phyloP scores from a whole-genome alignment of 2,888 invertebrate genomes.

The Leptopilina drosophilae region DNA sequence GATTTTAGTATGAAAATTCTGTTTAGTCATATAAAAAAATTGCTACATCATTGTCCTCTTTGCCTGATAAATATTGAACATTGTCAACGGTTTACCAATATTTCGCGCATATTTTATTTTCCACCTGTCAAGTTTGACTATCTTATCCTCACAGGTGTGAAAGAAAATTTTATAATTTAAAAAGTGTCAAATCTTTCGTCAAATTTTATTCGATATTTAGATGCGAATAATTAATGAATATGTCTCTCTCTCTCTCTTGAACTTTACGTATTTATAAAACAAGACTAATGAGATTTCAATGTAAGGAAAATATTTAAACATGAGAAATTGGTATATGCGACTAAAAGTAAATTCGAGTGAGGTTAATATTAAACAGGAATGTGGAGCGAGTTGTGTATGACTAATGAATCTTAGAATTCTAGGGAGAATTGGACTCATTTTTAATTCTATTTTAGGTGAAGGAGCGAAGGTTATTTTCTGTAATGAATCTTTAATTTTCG shows the following conservation, averaged over 20 bases:
- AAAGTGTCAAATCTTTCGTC: not conserved
- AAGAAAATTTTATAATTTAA: not conserved
- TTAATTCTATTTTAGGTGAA: not conserved
- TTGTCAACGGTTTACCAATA: not conserved
- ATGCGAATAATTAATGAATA: too few species aligned
- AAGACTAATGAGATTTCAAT: too few species aligned
- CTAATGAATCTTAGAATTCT: too few species aligned
- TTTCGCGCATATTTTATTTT: not conserved
- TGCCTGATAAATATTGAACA: not conserved
- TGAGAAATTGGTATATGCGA: too few species aligned
- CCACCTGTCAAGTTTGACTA: not conserved
- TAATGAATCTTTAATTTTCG: slow-evolving; percentile 2
- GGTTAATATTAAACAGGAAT: too few species aligned
- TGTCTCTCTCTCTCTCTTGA: too few species aligned
- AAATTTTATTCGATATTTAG: too few species aligned
- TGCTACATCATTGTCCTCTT: not conserved
- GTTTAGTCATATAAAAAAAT: slow-evolving; percentile 1
- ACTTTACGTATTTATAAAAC: too few species aligned
- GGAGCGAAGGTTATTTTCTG: not conserved
- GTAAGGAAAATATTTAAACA: too few species aligned
- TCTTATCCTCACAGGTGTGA: not conserved
- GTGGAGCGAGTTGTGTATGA: too few species aligned
- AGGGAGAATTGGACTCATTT: too few species aligned
- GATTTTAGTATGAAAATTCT: not conserved
- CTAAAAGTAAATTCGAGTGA: too few species aligned